phyloP scores from a whole-genome alignment of 1,140 invertebrate genomes.

The Plectrocnemia conspersa region DNA sequence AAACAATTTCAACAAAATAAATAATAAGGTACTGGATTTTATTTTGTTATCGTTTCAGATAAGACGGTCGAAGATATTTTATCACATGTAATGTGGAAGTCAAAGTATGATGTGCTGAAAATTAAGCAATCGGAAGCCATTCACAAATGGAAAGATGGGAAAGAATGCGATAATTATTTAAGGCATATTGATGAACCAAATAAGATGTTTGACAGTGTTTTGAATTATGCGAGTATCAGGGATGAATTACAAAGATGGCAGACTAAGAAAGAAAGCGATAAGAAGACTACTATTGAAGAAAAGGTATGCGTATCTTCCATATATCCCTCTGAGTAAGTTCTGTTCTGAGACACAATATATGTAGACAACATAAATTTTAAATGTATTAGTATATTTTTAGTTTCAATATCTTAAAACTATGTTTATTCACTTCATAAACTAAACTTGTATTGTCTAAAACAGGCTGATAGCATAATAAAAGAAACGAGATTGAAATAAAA shows the following conservation, averaged over 20 bases:
- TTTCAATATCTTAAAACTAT: too few species aligned
- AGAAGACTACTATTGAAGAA: background rate
- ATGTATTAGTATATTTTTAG: too few species aligned
- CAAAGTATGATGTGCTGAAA: slow-evolving; percentile 25
- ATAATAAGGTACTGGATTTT: background rate
- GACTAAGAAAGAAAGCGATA: background rate
- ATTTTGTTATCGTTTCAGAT: slow-evolving; percentile 18
- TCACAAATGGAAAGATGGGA: slow-evolving; percentile 22
- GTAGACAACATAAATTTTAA: too few species aligned
- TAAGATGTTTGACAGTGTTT: too few species aligned
- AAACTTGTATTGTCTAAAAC: too few species aligned
- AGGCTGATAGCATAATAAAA: slow-evolving; percentile 8
- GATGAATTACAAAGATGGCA: slow-evolving; percentile 10
- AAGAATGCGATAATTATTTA: slow-evolving; percentile 16
- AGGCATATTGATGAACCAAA: slow-evolving; percentile 4
- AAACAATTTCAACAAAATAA: slow-evolving; percentile 1
- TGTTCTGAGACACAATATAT: background rate
- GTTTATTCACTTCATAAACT: too few species aligned
- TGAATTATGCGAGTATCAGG: too few species aligned
- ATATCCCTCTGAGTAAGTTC: background rate
- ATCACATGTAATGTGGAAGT: slow-evolving; percentile 22
- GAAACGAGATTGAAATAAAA: slow-evolving; percentile 6
- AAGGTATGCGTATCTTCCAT: background rate
- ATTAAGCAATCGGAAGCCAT: slow-evolving; percentile 20
- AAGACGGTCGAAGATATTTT: slow-evolving; percentile 20